These are phyloP conservation scores for Belonocnema kinseyi DNA, from an alignment of 1,140 invertebrate species.

Conservation along the genomic window DNA sequence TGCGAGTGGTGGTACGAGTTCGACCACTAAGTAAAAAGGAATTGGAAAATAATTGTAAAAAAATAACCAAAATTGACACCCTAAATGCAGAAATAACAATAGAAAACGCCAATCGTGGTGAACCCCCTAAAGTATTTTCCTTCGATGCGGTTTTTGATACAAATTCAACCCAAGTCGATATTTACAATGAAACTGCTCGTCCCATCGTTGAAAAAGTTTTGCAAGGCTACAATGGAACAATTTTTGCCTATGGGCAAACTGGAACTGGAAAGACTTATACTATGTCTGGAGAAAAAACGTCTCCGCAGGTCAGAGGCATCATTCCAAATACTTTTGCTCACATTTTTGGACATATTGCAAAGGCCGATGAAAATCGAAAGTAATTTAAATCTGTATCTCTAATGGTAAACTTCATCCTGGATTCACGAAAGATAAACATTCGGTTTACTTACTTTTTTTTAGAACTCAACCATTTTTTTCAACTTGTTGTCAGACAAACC, in stretches of 20 bases:
- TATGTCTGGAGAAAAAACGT: slow-evolving; percentile 84
- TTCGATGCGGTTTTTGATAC: slow-evolving; percentile 80
- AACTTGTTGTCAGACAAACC: no score
- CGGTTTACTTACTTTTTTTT: no score
- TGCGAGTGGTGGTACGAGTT: slow-evolving; percentile 91
- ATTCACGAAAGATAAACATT: no score
- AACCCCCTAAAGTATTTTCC: slow-evolving; percentile 85
- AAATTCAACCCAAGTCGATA: slow-evolving; percentile 76
- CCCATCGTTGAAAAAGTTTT: slow-evolving; percentile 85
- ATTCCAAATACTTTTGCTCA: slow-evolving; percentile 88
- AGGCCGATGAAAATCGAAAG: slow-evolving; percentile 83
- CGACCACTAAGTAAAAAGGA: slow-evolving; percentile 91
- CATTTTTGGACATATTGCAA: slow-evolving; percentile 85
- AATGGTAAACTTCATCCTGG: no score
- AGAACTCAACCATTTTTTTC: no score
- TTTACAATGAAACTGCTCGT: slow-evolving; percentile 85
- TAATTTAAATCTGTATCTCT: slow-evolving; percentile 54
- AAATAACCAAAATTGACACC: slow-evolving; percentile 85
- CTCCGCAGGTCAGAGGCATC: slow-evolving; percentile 91
- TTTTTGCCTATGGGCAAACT: slow-evolving; percentile 87
- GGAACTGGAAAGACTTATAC: slow-evolving; percentile 87
- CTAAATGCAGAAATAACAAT: slow-evolving; percentile 82
- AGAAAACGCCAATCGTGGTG: slow-evolving; percentile 80
- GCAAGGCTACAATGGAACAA: slow-evolving; percentile 83
- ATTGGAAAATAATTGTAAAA: slow-evolving; percentile 78